Percentiles rank a stretch among this genome's conserved stretches.
Evolutionary conservation across 2,888 invertebrate genomes (phyloP).

Genomic region (Drosophila leonis): DNA sequence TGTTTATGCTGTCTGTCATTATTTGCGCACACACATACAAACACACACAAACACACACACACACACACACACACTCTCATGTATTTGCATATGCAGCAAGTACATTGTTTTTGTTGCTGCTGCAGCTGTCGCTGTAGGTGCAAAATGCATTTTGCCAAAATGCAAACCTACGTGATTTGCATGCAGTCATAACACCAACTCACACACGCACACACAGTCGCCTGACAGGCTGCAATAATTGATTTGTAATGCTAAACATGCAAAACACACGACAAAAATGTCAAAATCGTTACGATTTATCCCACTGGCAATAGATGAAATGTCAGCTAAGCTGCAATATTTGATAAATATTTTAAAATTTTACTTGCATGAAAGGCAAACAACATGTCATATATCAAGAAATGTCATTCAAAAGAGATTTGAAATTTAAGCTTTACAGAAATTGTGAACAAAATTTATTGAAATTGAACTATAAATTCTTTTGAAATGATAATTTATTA

Average conservation of each 20-base stretch:
- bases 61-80: conserved; percentile 1
- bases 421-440: background rate
- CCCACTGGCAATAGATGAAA: conserved; percentile 10
- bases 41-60: conserved; percentile 33
- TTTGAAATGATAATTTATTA: background rate
- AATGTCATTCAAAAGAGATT: background rate
- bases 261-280: conserved; percentile 44
- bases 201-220: conserved; percentile 20
- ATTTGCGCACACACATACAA: conserved; percentile 58
- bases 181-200: conserved; percentile 54
- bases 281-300: conserved; percentile 35
- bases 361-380: background rate
- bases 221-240: conserved; percentile 66
- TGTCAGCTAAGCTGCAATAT: background rate
- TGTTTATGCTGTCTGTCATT: conserved; percentile 80
- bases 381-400: background rate
- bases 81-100: conserved; percentile 25
- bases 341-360: background rate
- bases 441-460: background rate
- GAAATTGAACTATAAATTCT: conserved; percentile 3
- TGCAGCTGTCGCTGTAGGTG: conserved; percentile 61
- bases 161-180: conserved; percentile 79
- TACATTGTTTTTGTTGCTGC: conserved; percentile 40
- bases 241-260: conserved; percentile 79
- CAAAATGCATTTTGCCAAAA: conserved; percentile 81